Base-by-base conservation (phyloP, 2,888 invertebrate species). In the Ommatoiulus sabulosus region DNA sequence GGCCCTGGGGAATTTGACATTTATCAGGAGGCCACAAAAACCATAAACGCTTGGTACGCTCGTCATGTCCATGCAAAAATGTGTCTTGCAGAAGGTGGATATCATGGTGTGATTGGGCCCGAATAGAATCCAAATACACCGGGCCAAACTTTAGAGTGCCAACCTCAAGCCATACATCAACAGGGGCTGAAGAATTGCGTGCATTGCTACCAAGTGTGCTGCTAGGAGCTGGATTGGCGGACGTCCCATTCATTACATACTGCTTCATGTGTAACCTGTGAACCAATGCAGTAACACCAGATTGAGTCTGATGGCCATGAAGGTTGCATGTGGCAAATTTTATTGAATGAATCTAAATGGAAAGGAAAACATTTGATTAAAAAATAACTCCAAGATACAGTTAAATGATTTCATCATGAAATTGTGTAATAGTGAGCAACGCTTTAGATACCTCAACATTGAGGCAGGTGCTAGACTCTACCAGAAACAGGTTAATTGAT, bases 61-160 rank as follows among this genome's bases (percentile, higher is more conserved):
- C 95, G 93, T 99, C 99, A 91, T 94, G 94, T 6, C 91, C 90
- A 89, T 92, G 92, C 17, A 94, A 91, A 91, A 94, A 94, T 35
- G 90, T 90, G 89, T 93, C 91, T 90, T 93, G 93, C 3, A 92
- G 89, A 86, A 90, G 72, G 24, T 90, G 89, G 86, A 90, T 90
- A 20, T 89, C 86, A 8, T 92, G 92, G 52, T 89, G 89, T n/a
- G 84, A 87, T 44, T 92, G 95, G 95, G 46, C 96, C 95, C 91
- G 97, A 92, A 43, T 97, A 1, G 97, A 97, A 93, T 99, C 98
- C 72, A 98, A 94, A 89, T 97, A 94, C 52, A 98, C 94, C 0
- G 98, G 98, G 0, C 98, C 98, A 89, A 98, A 93, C n/a, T 96
- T 95, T 10, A 97, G 94, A 7, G 96, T 96, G 0, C 98, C 98